Conservation (phyloP, 2,113 vertebrate genomes). For the Scolopax mira region DNA sequence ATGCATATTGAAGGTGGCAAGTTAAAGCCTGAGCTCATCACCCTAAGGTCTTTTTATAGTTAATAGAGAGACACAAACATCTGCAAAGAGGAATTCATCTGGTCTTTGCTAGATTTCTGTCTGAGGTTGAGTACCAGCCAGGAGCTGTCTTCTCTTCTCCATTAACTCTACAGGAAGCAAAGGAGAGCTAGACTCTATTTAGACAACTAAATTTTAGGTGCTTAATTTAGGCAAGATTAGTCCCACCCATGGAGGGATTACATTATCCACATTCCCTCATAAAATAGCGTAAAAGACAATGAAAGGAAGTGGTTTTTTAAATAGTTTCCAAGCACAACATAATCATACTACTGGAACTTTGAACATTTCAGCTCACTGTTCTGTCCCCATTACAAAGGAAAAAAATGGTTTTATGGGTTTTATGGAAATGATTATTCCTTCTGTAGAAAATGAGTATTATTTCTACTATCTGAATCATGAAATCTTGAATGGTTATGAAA, state of each 20-base stretch:
- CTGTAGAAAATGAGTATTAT: background rate
- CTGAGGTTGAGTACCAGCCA: background rate
- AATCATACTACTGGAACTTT: background rate
- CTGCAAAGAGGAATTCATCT: background rate
- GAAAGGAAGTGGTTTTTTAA: background rate
- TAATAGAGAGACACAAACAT: constrained; percentile 7
- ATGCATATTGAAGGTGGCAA: constrained; percentile 22
- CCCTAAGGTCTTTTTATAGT: background rate
- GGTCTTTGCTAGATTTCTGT: background rate
- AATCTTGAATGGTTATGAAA: background rate
- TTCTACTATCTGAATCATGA: background rate
- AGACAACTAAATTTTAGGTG: background rate
- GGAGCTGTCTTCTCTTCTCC: background rate
- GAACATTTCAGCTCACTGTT: background rate
- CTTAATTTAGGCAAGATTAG: background rate
- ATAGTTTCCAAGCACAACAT: background rate
- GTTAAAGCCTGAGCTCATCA: constrained; percentile 41
- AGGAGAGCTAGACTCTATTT: background rate
- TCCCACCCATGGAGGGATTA: background rate
- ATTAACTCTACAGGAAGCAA: background rate
- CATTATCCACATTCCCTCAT: background rate
- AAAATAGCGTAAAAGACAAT: background rate
- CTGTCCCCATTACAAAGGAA: background rate
- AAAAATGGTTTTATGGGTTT: background rate
- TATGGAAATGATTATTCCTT: background rate